A percentile compares a stretch with the other conserved stretches of the same genome.
Conservation (phyloP, 1,140 invertebrate genomes). For the Dendrolimus punctatus region DNA sequence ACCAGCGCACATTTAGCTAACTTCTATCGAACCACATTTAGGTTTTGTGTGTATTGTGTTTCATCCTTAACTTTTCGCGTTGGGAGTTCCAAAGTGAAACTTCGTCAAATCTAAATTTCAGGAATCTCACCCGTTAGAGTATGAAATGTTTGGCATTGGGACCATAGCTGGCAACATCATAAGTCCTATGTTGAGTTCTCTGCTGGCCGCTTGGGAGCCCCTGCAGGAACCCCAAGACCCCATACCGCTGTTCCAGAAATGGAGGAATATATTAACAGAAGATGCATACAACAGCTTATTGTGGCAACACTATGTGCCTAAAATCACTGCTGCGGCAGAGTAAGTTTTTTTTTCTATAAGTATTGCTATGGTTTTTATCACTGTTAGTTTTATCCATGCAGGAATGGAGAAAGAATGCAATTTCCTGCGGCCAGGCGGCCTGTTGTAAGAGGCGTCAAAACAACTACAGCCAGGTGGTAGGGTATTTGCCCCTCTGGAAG, state of each 20-base stretch:
- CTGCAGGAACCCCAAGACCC: conserved; percentile 33
- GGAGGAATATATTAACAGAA: conserved; percentile 43
- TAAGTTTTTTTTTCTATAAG: conserved; percentile 28
- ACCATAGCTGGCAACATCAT: conserved; percentile 40
- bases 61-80: too few relatives aligned
- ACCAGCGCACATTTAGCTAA: too few relatives aligned
- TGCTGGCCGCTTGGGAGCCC: conserved; percentile 51
- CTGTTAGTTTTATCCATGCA: too few relatives aligned
- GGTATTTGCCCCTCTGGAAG: too few relatives aligned
- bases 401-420: too few relatives aligned
- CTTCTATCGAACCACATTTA: too few relatives aligned
- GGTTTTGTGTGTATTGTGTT: too few relatives aligned
- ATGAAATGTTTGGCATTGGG: conserved; percentile 52
- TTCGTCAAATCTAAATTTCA: conserved; percentile 14
- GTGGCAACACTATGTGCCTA: conserved; percentile 53
- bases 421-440: too few relatives aligned
- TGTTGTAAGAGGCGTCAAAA: too few relatives aligned
- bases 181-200: conserved; percentile 35
- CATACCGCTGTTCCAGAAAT: conserved; percentile 36
- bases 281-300: conserved; percentile 52
- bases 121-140: conserved; percentile 49
- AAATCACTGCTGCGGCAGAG: conserved; percentile 44
- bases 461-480: too few relatives aligned
- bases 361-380: neutral
- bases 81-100: too few relatives aligned